phyloP scores from a whole-genome alignment of 2,113 vertebrate genomes.

The Campylorhamphus procurvoides region DNA sequence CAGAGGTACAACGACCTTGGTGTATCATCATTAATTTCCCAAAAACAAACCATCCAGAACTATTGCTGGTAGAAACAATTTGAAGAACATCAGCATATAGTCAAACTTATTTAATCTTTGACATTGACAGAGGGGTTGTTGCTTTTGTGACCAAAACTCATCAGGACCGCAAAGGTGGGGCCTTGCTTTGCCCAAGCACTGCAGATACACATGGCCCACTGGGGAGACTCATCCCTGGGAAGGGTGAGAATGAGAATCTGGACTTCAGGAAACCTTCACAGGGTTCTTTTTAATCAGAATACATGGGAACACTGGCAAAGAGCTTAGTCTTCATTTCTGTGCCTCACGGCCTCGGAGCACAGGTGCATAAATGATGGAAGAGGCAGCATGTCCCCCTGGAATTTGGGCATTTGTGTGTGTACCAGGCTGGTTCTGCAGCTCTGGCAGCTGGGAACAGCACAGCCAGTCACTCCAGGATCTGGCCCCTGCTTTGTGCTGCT shows the following conservation, averaged over 20 bases:
- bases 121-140: constrained; percentile 48
- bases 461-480: neutral
- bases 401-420: accelerated
- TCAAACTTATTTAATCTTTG: constrained; percentile 56
- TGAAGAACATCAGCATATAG: constrained; percentile 56
- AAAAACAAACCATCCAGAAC: constrained; percentile 68
- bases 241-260: neutral
- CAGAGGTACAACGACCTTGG: constrained; percentile 54
- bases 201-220: accelerated
- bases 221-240: neutral
- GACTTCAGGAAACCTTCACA: neutral
- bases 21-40: constrained; percentile 68
- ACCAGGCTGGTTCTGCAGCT: neutral
- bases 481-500: neutral
- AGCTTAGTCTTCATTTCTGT: constrained; percentile 11
- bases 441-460: neutral
- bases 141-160: neutral
- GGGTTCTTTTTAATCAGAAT: neutral
- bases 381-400: neutral
- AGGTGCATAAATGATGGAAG: neutral
- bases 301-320: neutral
- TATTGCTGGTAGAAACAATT: constrained; percentile 50
- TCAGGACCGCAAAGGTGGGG: accelerated
- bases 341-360: neutral
- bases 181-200: neutral